Base-by-base conservation (phyloP, 2,113 vertebrate species). In the Periophthalmus modestus region DNA sequence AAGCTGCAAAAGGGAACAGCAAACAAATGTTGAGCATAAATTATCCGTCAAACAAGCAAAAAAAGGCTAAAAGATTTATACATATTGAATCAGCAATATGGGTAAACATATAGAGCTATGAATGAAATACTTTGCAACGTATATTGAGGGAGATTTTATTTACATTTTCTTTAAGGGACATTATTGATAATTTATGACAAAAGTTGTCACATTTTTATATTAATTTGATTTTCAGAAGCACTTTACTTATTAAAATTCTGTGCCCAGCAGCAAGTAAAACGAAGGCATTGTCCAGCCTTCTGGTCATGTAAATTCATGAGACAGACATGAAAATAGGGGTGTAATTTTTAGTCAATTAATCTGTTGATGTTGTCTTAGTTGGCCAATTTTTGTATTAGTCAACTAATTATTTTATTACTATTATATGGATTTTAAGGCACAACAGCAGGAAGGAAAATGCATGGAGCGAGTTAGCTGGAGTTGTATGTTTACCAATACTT, bases 1-100 rank as follows among this genome's bases (percentile, higher is more conserved):
- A 85, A 99, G 96, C 98, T 99, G 93, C 19, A 43, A 67, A 75
- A 19, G 13, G 10, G 21, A 85, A 66, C 4, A 84, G 21, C 73
- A 72, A 63, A 70, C 39, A 48, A 18, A n/a, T n/a, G 21, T 23
- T 48, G 59, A 62, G 59, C 59, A 62, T 62, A 62, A 62, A 62
- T 62, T 62, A 62, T 19, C 59, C 19, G 19, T 19, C 19, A n/a
- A 65, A n/a, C 33, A 18, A 61, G 11, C 58, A 28, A 33, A 59
- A n/a, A 36, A n/a, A 65, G 18, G 34, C 34, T 19, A 39, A 39
- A 65, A 18, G 15, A 39, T 39, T 59, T 52, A 18, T 19, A 14
- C 23, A 59, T 28, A 28, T 16, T 59, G 23, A 28, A 58, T 58
- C 55, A 24, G 23, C 52, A 55, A 55, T 6, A n/a, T 10, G 4